Evolutionary conservation across 1,140 invertebrate genomes (phyloP).

Genomic region (Drosophila paulistorum): DNA sequence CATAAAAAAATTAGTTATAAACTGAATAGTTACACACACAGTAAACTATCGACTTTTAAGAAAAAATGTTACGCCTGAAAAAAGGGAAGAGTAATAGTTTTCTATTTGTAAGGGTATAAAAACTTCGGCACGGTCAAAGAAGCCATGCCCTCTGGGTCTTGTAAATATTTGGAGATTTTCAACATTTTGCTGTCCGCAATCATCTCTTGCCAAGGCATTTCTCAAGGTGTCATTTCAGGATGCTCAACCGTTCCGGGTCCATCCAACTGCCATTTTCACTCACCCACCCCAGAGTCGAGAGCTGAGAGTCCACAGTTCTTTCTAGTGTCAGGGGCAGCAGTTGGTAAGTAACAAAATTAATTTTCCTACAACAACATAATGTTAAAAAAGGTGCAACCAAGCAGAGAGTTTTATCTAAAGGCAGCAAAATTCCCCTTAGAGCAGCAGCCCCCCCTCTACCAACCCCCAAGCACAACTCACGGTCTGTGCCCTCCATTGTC

Average conservation of each 20-base stretch:
- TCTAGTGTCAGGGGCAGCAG: constrained; percentile 52
- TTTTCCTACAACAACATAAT: constrained; percentile 68
- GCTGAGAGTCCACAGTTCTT: constrained; percentile 3
- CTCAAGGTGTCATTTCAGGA: constrained; percentile 67
- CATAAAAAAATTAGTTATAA: too few species aligned
- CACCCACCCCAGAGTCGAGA: neutral
- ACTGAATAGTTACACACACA: too few species aligned
- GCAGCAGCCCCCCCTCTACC: neutral
- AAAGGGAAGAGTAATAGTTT: too few species aligned
- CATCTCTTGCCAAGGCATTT: constrained; percentile 52
- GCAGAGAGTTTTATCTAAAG: constrained; percentile 58
- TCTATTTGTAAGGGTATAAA: too few species aligned
- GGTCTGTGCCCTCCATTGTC: constrained; percentile 47
- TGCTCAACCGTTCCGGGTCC: constrained; percentile 31
- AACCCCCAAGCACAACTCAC: neutral
- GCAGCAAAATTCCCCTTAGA: constrained; percentile 28
- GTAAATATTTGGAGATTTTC: constrained; percentile 41
- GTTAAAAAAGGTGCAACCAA: constrained; percentile 72
- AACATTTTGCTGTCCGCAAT: constrained; percentile 37
- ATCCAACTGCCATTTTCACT: neutral
- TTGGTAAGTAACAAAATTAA: constrained; percentile 77
- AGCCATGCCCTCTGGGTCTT: neutral
- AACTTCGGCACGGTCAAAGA: too few species aligned
- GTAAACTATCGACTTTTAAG: too few species aligned
- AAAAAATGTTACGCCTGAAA: too few species aligned